Percentiles rank a stretch among this genome's conserved stretches.
Conservation (phyloP, 2,113 vertebrate species). For the Neogale vison region DNA sequence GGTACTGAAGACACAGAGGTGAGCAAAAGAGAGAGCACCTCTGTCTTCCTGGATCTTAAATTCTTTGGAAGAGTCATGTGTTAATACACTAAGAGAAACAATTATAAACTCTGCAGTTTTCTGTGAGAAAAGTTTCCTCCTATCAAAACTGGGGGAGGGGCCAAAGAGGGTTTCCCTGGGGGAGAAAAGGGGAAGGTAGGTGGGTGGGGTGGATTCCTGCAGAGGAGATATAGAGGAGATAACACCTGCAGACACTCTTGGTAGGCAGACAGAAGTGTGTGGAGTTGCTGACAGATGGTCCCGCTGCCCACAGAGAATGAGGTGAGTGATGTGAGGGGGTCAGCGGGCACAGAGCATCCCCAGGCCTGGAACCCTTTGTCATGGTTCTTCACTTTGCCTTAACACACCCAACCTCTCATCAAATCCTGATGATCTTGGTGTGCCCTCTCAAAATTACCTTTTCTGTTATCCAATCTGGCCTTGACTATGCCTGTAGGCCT, state of each 20-base stretch:
- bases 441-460: not conserved
- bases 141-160: not conserved
- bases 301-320: not conserved
- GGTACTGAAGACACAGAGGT: not conserved
- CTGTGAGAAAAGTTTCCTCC: not conserved
- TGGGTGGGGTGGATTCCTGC: not conserved
- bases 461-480: not conserved
- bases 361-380: rapidly evolving
- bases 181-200: too few relatives aligned
- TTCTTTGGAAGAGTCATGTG: not conserved
- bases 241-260: rapidly evolving
- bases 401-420: not conserved
- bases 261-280: rapidly evolving
- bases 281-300: not conserved
- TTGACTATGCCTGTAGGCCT: not conserved
- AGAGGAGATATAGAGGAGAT: not conserved
- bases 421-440: not conserved
- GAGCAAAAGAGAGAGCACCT: not conserved
- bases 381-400: not conserved
- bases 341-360: rapidly evolving
- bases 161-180: not conserved
- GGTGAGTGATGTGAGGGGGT: rapidly evolving
- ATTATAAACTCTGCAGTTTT: not conserved
- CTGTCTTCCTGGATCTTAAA: not conserved
- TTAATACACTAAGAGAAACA: not conserved